A percentile compares a stretch with the other conserved stretches of the same genome.
phyloP scores from a whole-genome alignment of 1,140 invertebrate species.

The Lepidotrigona ventralis region DNA sequence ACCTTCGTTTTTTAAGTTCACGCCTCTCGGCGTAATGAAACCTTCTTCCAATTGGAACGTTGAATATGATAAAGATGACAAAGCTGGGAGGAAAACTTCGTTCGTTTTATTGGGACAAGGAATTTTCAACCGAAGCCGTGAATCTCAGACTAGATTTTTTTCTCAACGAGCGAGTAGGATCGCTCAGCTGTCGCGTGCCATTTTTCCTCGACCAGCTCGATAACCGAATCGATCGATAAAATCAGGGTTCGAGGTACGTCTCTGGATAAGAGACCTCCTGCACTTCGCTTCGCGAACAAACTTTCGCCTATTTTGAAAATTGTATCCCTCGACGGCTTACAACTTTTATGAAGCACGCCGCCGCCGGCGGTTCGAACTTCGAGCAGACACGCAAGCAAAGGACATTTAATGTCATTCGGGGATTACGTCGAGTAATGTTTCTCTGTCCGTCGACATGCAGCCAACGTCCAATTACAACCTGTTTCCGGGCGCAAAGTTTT shows the following conservation, averaged over 20 bases:
- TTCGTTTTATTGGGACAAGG: not conserved
- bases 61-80: not conserved
- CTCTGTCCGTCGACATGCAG: not conserved
- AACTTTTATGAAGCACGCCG: slow-evolving; percentile 1
- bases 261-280: not conserved
- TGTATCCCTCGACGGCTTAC: not conserved
- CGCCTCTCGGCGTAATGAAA: not conserved
- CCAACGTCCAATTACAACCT: not conserved
- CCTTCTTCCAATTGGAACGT: not conserved
- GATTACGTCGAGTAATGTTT: not conserved
- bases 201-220: not conserved
- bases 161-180: not conserved
- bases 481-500: not conserved
- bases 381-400: not conserved
- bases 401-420: not conserved
- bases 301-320: slow-evolving; percentile 7
- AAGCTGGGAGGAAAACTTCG: not conserved
- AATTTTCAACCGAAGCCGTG: not conserved
- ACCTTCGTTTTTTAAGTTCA: not conserved
- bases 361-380: not conserved
- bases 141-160: not conserved
- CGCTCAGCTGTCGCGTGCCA: not conserved
- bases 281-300: not conserved
- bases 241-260: not conserved
- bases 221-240: slow-evolving; percentile 2